Percentiles rank a stretch among this genome's conserved stretches.
phyloP scores from a whole-genome alignment of 2,797 vertebrate genomes.

The Crypturellus tataupa region DNA sequence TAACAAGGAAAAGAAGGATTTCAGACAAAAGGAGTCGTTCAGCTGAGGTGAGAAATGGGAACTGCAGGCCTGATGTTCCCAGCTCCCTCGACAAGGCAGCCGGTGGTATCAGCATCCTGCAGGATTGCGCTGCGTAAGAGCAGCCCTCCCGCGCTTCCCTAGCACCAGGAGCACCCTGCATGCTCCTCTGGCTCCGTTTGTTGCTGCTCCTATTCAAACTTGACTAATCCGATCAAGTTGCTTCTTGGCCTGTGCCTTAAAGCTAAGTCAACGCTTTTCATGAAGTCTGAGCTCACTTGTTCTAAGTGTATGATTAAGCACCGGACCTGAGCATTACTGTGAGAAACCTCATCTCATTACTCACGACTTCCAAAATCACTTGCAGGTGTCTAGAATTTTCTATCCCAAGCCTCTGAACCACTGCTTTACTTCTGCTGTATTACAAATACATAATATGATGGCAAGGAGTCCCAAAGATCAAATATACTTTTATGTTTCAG shows the following conservation, averaged over 20 bases:
- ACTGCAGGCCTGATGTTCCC: not conserved
- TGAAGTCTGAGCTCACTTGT: constrained; percentile 54
- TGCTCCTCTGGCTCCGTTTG: constrained; percentile 53
- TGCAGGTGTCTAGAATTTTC: not conserved
- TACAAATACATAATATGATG: accelerated
- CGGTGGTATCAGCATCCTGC: constrained; percentile 26
- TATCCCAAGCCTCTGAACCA: not conserved
- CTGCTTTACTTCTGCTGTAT: not conserved
- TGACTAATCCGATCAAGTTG: constrained; percentile 64
- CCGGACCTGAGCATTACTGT: not conserved
- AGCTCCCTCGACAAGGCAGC: not conserved
- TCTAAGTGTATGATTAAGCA: constrained; percentile 25
- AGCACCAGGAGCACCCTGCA: constrained; percentile 18
- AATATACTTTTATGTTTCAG: not conserved
- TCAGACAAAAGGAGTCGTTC: constrained; percentile 1
- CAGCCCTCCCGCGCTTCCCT: constrained; percentile 42
- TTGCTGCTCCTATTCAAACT: constrained; percentile 62
- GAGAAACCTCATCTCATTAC: constrained; percentile 9
- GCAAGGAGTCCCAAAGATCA: not conserved
- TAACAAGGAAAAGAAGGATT: constrained; percentile 39
- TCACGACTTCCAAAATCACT: constrained; percentile 7
- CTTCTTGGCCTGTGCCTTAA: constrained; percentile 67
- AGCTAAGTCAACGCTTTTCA: constrained; percentile 67
- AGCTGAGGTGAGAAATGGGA: constrained; percentile 33
- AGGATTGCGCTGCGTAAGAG: constrained; percentile 27